Percentiles rank a stretch among this genome's conserved stretches.
phyloP scores from a whole-genome alignment of 2,113 vertebrate species.

The Oryzias woworae region DNA sequence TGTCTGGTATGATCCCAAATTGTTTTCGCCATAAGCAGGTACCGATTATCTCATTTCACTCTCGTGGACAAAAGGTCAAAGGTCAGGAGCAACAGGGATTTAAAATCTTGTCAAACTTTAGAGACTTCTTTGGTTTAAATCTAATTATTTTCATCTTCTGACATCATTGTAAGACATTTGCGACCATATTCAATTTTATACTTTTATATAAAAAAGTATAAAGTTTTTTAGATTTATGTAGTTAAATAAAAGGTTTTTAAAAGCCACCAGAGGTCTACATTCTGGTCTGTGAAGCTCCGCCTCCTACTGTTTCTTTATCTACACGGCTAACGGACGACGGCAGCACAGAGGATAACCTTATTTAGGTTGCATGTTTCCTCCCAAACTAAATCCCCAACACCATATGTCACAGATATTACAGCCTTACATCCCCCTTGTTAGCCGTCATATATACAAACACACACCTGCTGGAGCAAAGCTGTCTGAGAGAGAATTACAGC shows the following conservation, averaged over 20 bases:
- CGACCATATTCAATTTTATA: no score
- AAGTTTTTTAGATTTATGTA: no score
- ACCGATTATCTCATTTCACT: neutral
- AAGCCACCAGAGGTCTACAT: conserved; percentile 24
- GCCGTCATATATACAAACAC: conserved; percentile 77
- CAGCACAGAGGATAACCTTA: conserved; percentile 70
- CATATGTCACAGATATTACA: conserved; percentile 76
- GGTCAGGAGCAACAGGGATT: conserved; percentile 13
- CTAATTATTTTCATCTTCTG: neutral
- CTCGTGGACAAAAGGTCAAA: conserved; percentile 3
- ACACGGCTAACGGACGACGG: conserved; percentile 41
- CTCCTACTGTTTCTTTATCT: conserved; percentile 58
- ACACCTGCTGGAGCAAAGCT: conserved; percentile 79
- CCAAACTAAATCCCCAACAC: conserved; percentile 71
- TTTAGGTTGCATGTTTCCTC: conserved; percentile 79
- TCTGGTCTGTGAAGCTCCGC: conserved; percentile 30
- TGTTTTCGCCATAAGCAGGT: neutral
- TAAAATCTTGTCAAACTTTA: neutral
- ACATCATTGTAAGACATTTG: no score
- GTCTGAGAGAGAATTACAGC: conserved; percentile 76
- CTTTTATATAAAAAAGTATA: no score
- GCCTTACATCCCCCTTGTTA: conserved; percentile 67
- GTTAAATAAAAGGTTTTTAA: no score
- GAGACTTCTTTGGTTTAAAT: neutral
- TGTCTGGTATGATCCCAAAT: neutral